Percentiles rank a stretch among this genome's conserved stretches.
Evolutionary conservation across 2,797 vertebrate genomes (phyloP).

Genomic region (Taenioides sp.): DNA sequence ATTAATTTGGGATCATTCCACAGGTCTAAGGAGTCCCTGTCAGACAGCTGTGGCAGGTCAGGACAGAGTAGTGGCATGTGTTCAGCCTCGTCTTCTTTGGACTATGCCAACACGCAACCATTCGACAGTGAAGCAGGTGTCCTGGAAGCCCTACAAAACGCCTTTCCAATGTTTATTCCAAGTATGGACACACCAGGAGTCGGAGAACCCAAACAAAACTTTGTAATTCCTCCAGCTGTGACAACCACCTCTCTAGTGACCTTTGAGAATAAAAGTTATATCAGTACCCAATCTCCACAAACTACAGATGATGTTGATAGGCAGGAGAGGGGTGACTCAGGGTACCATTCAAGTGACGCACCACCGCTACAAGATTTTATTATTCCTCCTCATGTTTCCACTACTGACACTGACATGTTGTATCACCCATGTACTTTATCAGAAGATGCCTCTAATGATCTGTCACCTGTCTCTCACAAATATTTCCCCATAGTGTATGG

Average conservation of each 20-base stretch:
- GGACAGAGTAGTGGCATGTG: conserved; percentile 46
- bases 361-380: not conserved
- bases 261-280: conserved; percentile 46
- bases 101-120: conserved; percentile 38
- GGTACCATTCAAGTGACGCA: conserved; percentile 13
- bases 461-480: not conserved
- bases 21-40: conserved; percentile 37
- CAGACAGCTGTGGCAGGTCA: conserved; percentile 19
- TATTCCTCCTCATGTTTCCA: not conserved
- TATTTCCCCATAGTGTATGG: conserved; percentile 20
- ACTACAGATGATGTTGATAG: not conserved
- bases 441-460: conserved; percentile 6
- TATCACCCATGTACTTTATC: conserved; percentile 37
- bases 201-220: not conserved
- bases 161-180: conserved; percentile 19
- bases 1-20: conserved; percentile 18
- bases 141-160: conserved; percentile 24
- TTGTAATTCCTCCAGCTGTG: not conserved
- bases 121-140: conserved; percentile 12
- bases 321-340: conserved; percentile 20
- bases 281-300: not conserved
- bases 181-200: not conserved
- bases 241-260: not conserved
- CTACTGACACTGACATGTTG: conserved; percentile 17
- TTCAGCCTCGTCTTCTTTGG: conserved; percentile 32